A percentile compares a stretch with the other conserved stretches of the same genome.
Conservation (phyloP, 2,888 invertebrate genomes). For the Sinodicranocentrus sp. region DNA sequence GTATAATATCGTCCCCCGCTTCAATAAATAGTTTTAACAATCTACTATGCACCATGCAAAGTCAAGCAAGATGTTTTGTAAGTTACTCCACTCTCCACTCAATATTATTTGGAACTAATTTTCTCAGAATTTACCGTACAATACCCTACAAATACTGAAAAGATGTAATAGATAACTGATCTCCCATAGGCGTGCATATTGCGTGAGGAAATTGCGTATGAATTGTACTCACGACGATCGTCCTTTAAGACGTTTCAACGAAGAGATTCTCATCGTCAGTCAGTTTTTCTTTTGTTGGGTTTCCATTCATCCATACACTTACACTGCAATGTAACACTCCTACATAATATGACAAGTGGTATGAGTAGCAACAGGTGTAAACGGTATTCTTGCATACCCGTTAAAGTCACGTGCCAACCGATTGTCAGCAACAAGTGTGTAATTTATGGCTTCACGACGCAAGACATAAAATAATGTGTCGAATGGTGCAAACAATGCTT, state of each 20-base stretch:
- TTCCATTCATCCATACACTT: not conserved
- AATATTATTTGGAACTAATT: no score
- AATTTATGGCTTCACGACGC: constrained; percentile 6
- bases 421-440: constrained; percentile 13
- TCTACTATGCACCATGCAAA: no score
- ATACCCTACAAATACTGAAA: no score
- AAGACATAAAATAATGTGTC: not conserved
- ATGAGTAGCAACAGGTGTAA: constrained; percentile 22
- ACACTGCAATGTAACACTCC: not conserved
- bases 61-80: no score
- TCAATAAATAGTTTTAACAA: no score
- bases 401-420: constrained; percentile 40
- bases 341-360: not conserved
- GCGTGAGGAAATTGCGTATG: no score
- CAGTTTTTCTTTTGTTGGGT: not conserved
- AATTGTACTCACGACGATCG: not conserved
- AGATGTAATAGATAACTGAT: no score
- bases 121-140: no score
- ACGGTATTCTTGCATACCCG: constrained; percentile 17
- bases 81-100: no score
- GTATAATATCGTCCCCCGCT: no score
- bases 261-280: not conserved
- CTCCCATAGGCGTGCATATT: no score
- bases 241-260: not conserved
- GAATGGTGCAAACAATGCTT: no score